These are phyloP conservation scores for Montipora foliosa DNA, from an alignment of 64 coral and sea anemone species.

Conservation along the genomic window DNA sequence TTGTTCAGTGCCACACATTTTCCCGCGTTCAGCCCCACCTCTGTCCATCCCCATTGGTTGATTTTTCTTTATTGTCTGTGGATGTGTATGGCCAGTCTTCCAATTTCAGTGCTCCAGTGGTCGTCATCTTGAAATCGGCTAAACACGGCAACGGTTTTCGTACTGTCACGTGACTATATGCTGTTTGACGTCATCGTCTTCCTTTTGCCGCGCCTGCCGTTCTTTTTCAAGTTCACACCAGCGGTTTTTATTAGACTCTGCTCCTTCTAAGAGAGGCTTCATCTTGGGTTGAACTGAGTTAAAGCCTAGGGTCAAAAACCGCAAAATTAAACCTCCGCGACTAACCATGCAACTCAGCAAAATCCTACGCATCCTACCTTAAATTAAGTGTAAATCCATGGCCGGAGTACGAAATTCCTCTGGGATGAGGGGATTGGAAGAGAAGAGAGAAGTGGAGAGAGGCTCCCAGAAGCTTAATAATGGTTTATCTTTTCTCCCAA, in stretches of 20 bases:
- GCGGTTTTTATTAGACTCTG: constrained; percentile 87
- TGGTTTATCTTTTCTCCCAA: too few relatives aligned
- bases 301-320: constrained; percentile 57
- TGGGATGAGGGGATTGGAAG: too few relatives aligned
- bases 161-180: constrained; percentile 29
- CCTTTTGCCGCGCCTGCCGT: constrained; percentile 49
- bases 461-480: too few relatives aligned
- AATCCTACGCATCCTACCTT: too few relatives aligned
- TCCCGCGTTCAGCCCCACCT: background rate
- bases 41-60: constrained; percentile 13
- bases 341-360: too few relatives aligned
- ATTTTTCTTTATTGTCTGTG: background rate
- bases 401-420: too few relatives aligned
- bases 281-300: constrained; percentile 77
- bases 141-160: background rate
- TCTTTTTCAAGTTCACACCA: constrained; percentile 76
- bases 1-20: background rate
- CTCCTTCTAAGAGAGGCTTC: constrained; percentile 74
- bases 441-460: too few relatives aligned
- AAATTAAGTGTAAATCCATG: too few relatives aligned
- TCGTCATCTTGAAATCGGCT: background rate
- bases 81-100: background rate
- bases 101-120: background rate
- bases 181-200: constrained; percentile 43
- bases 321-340: background rate